Conservation (phyloP, 2,888 invertebrate species). For the Chironomus riparius region DNA sequence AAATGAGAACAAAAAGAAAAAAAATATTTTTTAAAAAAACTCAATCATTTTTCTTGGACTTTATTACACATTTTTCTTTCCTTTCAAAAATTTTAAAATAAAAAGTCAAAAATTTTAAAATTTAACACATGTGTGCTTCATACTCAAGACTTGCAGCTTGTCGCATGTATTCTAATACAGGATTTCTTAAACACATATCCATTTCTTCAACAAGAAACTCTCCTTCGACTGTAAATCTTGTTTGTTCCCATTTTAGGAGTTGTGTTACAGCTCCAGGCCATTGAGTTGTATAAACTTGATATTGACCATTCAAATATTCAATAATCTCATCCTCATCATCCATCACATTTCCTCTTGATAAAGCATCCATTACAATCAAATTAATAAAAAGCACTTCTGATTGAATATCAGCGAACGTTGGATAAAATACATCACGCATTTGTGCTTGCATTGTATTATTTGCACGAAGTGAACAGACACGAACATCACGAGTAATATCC, state of each 20-base stretch:
- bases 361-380: background rate
- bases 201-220: slow-evolving; percentile 11
- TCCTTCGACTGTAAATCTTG: slow-evolving; percentile 9
- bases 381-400: background rate
- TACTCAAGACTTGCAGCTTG: background rate
- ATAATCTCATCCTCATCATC: slow-evolving; percentile 8
- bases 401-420: slow-evolving; percentile 3
- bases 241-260: slow-evolving; percentile 6
- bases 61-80: background rate
- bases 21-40: background rate
- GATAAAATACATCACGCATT: slow-evolving; percentile 15
- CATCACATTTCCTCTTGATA: slow-evolving; percentile 19
- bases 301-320: background rate
- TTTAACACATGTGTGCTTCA: background rate
- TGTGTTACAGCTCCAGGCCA: slow-evolving; percentile 4
- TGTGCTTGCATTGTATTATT: background rate
- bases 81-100: background rate
- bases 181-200: background rate
- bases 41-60: background rate
- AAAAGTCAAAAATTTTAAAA: background rate
- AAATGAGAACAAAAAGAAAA: background rate
- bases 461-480: background rate
- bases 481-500: background rate
- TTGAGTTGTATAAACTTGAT: background rate
- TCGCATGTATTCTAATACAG: background rate